Evolutionary conservation across 1,140 invertebrate species (phyloP).

Genomic region (Nasonia vitripennis): DNA sequence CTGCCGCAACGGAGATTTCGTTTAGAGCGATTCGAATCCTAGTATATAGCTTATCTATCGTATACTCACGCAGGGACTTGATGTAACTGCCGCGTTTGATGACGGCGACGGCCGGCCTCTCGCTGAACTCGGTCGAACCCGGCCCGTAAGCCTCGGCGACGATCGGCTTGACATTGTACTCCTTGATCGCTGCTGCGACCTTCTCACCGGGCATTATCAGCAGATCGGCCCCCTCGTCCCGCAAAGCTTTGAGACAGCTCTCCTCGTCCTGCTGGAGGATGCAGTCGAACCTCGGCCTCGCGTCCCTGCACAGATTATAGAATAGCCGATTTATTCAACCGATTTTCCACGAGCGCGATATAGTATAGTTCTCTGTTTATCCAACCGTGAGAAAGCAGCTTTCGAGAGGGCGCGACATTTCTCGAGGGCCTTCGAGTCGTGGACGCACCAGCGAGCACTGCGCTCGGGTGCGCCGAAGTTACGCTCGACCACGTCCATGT

Average conservation of each 20-base stretch:
- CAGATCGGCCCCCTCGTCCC: slow-evolving; percentile 79
- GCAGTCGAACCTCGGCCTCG: slow-evolving; percentile 83
- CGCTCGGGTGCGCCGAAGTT: slow-evolving; percentile 78
- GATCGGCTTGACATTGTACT: slow-evolving; percentile 74
- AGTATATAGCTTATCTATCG: neutral
- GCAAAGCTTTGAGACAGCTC: slow-evolving; percentile 82
- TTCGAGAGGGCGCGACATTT: slow-evolving; percentile 82
- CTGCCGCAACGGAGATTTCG: slow-evolving; percentile 50
- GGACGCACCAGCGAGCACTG: slow-evolving; percentile 80
- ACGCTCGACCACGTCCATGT: slow-evolving; percentile 86
- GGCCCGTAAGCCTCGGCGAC: slow-evolving; percentile 74
- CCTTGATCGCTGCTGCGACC: slow-evolving; percentile 76
- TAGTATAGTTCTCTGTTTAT: neutral
- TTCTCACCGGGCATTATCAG: slow-evolving; percentile 79
- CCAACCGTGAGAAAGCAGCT: slow-evolving; percentile 79
- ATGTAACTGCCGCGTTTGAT: slow-evolving; percentile 73
- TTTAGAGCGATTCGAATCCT: neutral
- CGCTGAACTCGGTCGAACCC: slow-evolving; percentile 64
- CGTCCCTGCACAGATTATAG: slow-evolving; percentile 74
- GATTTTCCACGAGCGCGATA: neutral
- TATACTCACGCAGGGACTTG: slow-evolving; percentile 50
- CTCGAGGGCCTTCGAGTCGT: slow-evolving; percentile 76
- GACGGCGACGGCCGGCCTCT: slow-evolving; percentile 79
- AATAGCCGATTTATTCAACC: neutral
- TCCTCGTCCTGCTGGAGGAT: slow-evolving; percentile 74